Percentiles rank a stretch among this genome's conserved stretches.
phyloP scores from a whole-genome alignment of 2,113 vertebrate species.

The Merops nubicus region DNA sequence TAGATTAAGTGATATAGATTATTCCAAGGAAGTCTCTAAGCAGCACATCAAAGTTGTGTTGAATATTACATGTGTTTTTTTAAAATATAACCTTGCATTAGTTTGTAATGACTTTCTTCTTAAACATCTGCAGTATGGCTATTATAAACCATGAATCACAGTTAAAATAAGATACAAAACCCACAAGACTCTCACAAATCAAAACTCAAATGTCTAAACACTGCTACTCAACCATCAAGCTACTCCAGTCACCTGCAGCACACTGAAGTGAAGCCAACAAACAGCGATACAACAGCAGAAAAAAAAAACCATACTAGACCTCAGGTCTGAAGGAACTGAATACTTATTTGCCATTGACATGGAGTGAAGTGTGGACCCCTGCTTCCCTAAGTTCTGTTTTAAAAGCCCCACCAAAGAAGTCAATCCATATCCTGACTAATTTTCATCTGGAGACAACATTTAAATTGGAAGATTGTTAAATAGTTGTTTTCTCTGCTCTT shows the following conservation, averaged over 20 bases:
- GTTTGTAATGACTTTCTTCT: neutral
- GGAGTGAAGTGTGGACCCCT: neutral
- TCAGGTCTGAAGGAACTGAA: neutral
- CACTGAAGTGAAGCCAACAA: neutral
- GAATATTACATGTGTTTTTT: neutral
- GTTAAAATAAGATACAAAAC: neutral
- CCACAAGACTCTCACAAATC: neutral
- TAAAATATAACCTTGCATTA: neutral
- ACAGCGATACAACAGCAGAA: neutral
- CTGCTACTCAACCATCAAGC: neutral
- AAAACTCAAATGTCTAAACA: neutral
- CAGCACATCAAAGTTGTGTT: neutral
- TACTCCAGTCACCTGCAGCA: neutral
- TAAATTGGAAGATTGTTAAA: neutral
- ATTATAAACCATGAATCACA: slow-evolving; percentile 7
- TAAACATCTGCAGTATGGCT: neutral
- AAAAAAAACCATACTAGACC: neutral
- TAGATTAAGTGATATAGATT: neutral
- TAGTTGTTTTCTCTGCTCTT: neutral
- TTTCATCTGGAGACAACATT: neutral
- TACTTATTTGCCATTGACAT: neutral
- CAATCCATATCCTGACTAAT: neutral
- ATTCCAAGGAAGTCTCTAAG: neutral
- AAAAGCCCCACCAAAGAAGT: neutral
- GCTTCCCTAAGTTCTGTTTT: neutral